Evolutionary conservation across 2,888 invertebrate species (phyloP).

Genomic region (Quadroppia sp.): DNA sequence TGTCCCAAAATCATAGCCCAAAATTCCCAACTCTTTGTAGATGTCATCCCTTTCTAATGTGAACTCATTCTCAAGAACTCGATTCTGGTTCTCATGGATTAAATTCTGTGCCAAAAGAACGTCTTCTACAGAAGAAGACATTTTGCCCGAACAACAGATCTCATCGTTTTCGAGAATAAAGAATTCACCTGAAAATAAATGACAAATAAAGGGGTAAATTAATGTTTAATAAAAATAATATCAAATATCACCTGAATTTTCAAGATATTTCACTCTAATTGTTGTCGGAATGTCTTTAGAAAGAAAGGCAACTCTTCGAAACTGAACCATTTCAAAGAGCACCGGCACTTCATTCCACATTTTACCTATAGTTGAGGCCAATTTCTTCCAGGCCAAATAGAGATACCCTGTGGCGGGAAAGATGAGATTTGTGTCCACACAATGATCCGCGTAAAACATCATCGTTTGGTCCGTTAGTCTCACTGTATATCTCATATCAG

Average conservation of each 20-base stretch:
- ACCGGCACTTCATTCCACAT: slow-evolving; percentile 19
- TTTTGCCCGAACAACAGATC: slow-evolving; percentile 52
- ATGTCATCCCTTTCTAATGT: slow-evolving; percentile 58
- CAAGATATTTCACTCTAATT: slow-evolving; percentile 48
- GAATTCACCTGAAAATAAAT: slow-evolving; percentile 7
- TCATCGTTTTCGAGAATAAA: slow-evolving; percentile 1
- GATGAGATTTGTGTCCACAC: slow-evolving; percentile 57
- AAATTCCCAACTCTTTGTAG: slow-evolving; percentile 77
- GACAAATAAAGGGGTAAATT: background rate
- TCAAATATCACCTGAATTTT: no score
- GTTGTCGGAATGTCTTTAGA: slow-evolving; percentile 34
- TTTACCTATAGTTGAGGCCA: slow-evolving; percentile 52
- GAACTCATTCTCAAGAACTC: background rate
- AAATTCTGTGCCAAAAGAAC: background rate
- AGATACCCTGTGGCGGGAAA: slow-evolving; percentile 47
- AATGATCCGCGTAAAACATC: no score
- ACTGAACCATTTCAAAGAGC: slow-evolving; percentile 23
- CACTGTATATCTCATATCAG: slow-evolving; percentile 67
- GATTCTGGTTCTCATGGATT: background rate
- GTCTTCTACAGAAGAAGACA: background rate
- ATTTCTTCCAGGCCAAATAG: slow-evolving; percentile 59
- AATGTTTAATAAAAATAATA: no score
- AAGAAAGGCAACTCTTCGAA: slow-evolving; percentile 24
- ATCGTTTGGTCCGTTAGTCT: no score
- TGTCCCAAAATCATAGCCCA: slow-evolving; percentile 80